These are phyloP conservation scores for Chrysochloris asiatica DNA, from an alignment of 2,113 vertebrate species.

Conservation along the genomic window DNA sequence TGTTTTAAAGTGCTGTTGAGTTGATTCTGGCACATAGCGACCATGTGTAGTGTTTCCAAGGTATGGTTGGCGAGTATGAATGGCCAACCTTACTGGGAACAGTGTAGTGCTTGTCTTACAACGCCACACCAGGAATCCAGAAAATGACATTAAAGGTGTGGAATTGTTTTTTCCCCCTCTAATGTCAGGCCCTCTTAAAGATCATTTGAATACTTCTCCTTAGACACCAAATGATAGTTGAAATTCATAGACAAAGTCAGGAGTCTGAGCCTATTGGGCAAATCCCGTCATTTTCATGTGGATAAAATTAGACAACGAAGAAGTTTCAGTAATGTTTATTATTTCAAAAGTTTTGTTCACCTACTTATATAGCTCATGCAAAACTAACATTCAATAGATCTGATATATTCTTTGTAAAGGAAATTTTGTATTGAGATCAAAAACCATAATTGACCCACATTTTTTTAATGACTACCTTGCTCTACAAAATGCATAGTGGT, in stretches of 20 bases:
- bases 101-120: too few relatives aligned
- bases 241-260: slow-evolving; percentile 56
- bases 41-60: too few relatives aligned
- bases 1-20: too few relatives aligned
- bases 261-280: slow-evolving; percentile 10
- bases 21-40: too few relatives aligned
- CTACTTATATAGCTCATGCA: background rate
- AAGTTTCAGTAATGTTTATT: slow-evolving; percentile 41
- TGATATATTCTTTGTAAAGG: background rate
- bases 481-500: background rate
- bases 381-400: slow-evolving; percentile 18
- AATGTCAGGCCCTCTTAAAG: slow-evolving; percentile 53
- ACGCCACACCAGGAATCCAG: too few relatives aligned
- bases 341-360: background rate
- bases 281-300: background rate
- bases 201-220: slow-evolving; percentile 59
- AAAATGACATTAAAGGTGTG: slow-evolving; percentile 50
- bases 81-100: too few relatives aligned
- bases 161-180: slow-evolving; percentile 62
- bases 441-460: slow-evolving; percentile 1
- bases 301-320: slow-evolving; percentile 32
- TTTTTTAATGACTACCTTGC: background rate
- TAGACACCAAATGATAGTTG: slow-evolving; percentile 46
- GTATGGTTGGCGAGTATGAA: too few relatives aligned
- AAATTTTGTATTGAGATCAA: background rate